These are phyloP conservation scores for Margaritifera margaritifera DNA, from an alignment of 2,888 invertebrate genomes.

Conservation along the genomic window DNA sequence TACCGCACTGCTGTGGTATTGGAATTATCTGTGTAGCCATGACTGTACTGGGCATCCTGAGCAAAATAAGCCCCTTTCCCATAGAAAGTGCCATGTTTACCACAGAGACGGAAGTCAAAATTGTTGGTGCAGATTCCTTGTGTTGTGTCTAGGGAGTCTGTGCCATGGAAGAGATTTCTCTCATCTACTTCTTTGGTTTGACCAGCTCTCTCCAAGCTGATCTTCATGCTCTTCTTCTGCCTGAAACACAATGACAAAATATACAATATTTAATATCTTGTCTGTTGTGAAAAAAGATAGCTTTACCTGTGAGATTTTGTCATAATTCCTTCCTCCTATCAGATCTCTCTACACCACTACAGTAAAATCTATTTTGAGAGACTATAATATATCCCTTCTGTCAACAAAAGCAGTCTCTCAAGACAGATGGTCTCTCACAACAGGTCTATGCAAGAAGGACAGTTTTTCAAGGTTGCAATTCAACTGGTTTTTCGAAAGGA, in stretches of 20 bases:
- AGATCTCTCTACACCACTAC: too few species aligned
- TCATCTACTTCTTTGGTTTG: slow-evolving; percentile 22
- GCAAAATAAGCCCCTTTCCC: slow-evolving; percentile 58
- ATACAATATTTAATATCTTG: too few species aligned
- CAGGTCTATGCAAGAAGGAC: too few species aligned
- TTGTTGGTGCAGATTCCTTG: slow-evolving; percentile 51
- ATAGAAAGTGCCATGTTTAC: slow-evolving; percentile 53
- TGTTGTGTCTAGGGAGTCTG: slow-evolving; percentile 37
- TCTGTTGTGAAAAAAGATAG: too few species aligned
- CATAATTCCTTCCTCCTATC: too few species aligned
- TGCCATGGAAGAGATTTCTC: slow-evolving; percentile 53
- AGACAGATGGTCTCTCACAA: too few species aligned
- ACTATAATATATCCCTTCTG: too few species aligned
- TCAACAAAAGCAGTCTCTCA: too few species aligned
- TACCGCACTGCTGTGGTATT: slow-evolving; percentile 15
- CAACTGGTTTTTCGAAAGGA: too few species aligned
- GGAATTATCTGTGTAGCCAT: slow-evolving; percentile 28
- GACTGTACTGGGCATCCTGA: slow-evolving; percentile 40
- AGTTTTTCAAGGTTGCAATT: too few species aligned
- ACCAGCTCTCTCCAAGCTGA: slow-evolving; percentile 9
- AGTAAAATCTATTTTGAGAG: too few species aligned
- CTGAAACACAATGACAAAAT: slow-evolving; percentile 17
- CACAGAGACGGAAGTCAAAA: slow-evolving; percentile 52
- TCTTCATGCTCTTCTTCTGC: slow-evolving; percentile 25
- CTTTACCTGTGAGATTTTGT: too few species aligned